phyloP scores from a whole-genome alignment of 1,140 invertebrate species.

The Drosophila hydei region DNA sequence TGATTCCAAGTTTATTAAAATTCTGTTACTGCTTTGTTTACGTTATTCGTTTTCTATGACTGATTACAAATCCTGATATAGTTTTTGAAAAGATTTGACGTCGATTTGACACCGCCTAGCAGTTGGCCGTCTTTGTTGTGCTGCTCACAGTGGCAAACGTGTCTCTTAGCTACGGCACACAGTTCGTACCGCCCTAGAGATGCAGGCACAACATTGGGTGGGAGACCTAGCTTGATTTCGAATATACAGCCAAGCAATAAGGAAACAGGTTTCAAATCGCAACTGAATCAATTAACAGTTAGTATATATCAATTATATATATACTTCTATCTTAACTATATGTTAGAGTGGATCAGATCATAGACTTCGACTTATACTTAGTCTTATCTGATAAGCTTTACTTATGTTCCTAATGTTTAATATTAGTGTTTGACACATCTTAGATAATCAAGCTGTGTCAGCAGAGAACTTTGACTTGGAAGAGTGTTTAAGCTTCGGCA shows the following conservation, averaged over 20 bases:
- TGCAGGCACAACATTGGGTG: neutral
- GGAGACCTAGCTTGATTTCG: too few species aligned
- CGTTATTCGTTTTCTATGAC: conserved; percentile 2
- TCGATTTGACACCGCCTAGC: neutral
- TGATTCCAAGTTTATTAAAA: neutral
- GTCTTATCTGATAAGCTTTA: neutral
- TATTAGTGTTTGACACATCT: neutral
- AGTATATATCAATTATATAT: too few species aligned
- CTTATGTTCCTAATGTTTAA: neutral
- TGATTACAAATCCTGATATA: conserved; percentile 16
- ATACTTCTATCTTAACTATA: too few species aligned
- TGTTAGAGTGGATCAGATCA: too few species aligned
- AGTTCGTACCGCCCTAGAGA: neutral
- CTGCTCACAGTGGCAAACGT: neutral
- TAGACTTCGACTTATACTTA: too few species aligned
- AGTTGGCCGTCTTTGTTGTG: conserved; percentile 7
- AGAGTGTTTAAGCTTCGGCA: neutral
- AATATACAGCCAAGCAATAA: too few species aligned
- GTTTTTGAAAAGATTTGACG: conserved; percentile 12
- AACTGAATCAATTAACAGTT: neutral
- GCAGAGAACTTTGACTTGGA: too few species aligned
- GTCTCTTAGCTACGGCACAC: neutral
- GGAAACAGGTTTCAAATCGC: neutral
- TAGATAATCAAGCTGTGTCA: too few species aligned
- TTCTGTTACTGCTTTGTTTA: conserved; percentile 9